Evolutionary conservation across 2,888 invertebrate species (phyloP).

Genomic region (Melanargia galathea): DNA sequence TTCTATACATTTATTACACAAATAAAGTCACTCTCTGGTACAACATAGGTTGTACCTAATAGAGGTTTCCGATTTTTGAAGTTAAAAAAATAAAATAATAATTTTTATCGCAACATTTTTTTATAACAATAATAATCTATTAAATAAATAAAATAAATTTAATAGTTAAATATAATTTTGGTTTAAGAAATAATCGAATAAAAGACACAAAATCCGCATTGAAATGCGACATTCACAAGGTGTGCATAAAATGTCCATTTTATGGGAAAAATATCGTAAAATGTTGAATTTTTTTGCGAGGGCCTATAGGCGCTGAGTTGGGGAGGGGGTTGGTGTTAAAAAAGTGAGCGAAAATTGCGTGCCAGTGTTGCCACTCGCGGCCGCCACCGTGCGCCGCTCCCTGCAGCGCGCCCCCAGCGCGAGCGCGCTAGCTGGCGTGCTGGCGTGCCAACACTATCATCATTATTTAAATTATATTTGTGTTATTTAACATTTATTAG

Average conservation of each 20-base stretch:
- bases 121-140: background rate
- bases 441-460: slow-evolving; percentile 24
- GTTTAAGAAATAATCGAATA: slow-evolving; percentile 9
- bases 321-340: slow-evolving; percentile 61
- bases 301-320: slow-evolving; percentile 75
- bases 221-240: slow-evolving; percentile 37
- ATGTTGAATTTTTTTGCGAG: slow-evolving; percentile 67
- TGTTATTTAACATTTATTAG: background rate
- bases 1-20: background rate
- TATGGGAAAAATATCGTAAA: slow-evolving; percentile 57
- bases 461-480: slow-evolving; percentile 3
- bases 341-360: slow-evolving; percentile 63
- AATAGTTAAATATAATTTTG: slow-evolving; percentile 14
- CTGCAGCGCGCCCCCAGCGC: slow-evolving; percentile 33
- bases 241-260: slow-evolving; percentile 55
- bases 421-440: slow-evolving; percentile 27
- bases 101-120: slow-evolving; percentile 7
- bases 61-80: background rate
- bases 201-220: background rate
- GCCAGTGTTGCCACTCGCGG: slow-evolving; percentile 70
- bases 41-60: background rate
- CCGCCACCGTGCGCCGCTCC: slow-evolving; percentile 58
- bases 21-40: background rate
- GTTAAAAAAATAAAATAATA: slow-evolving; percentile 9
- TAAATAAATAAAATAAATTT: slow-evolving; percentile 12